Evolutionary conservation across 2,113 vertebrate species (phyloP), one percentile per base, ranked within the genome.

Genomic region (Melanocharis versteri): DNA sequence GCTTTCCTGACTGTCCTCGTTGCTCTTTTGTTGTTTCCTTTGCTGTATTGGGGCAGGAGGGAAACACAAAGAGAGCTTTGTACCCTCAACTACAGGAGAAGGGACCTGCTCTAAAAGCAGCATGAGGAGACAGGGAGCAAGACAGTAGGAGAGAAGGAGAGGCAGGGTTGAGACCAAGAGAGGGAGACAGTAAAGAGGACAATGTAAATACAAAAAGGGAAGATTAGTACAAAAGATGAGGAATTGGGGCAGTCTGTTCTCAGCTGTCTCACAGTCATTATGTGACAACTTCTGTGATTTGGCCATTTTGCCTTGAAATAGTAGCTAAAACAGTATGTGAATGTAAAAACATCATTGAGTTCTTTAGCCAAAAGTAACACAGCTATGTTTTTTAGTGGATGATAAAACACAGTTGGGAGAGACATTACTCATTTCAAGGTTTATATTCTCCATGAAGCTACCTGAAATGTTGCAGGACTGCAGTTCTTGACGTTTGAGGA

Each of bases 291-390:
- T 91, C 61, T 91, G 73, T 75, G 70, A 85, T 61, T 94, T 97
- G 76, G 51, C 76, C 80, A 78, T 85, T 71, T 87, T 77, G 22
- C 30, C 58, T 92, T 89, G 92, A 96, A 96, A 95, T 23, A 83
- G 44, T 91, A 93, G 79, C 40, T 91, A 51, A 91, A 94, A 54
- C 21, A 62, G 40, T 61, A 58, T 0, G 1, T 58, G 28, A n/a
- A 35, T 21, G 19, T 94, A 50, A 82, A 79, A 68, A 28, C 5
- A 20, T 58, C 10, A 35, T 16, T 60, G 35, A 37, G 61, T 80
- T 17, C 39, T 78, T 61, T 61, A 71, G 30, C 18, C 24, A 64
- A 47, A 94, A 89, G 22, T 54, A 71, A 58, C 4, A 10, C 19
- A 66, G 27, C 24, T 84, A 2, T 39, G 18, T 26, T 73, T 86